Evolutionary conservation across 2,113 vertebrate genomes (phyloP).

Genomic region (Malurus melanocephalus): DNA sequence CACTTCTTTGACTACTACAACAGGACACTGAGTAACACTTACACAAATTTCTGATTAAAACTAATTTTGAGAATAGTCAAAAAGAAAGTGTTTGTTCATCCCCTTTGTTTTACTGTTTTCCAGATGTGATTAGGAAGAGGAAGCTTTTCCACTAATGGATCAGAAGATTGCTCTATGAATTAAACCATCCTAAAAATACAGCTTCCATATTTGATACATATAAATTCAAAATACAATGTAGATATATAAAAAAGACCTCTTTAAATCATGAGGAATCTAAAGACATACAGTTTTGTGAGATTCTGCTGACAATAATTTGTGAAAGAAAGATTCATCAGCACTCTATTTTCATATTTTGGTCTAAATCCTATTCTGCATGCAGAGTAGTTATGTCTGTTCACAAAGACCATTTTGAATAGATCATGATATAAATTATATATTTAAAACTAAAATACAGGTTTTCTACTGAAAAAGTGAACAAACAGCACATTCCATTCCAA

Average conservation of each 20-base stretch:
- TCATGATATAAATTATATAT: background rate
- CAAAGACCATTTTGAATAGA: background rate
- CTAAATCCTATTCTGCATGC: background rate
- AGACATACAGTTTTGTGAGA: background rate
- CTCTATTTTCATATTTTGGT: background rate
- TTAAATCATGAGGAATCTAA: background rate
- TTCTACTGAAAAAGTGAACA: background rate
- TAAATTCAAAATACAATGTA: background rate
- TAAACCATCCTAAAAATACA: background rate
- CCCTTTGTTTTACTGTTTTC: background rate
- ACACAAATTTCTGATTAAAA: background rate
- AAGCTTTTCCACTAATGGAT: slow-evolving; percentile 6
- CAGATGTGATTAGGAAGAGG: background rate
- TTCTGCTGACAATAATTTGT: background rate
- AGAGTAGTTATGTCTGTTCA: background rate
- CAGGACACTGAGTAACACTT: background rate
- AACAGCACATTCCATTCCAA: background rate
- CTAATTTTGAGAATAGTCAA: background rate
- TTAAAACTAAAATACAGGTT: background rate
- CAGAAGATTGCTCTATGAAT: slow-evolving; percentile 2
- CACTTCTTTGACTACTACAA: background rate
- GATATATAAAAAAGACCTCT: background rate
- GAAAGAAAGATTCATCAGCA: background rate
- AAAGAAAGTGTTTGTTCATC: background rate
- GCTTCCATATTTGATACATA: background rate